Percentiles rank a stretch among this genome's conserved stretches.
Evolutionary conservation across 1,140 invertebrate genomes (phyloP).

Genomic region (Sitodiplosis mosellana): DNA sequence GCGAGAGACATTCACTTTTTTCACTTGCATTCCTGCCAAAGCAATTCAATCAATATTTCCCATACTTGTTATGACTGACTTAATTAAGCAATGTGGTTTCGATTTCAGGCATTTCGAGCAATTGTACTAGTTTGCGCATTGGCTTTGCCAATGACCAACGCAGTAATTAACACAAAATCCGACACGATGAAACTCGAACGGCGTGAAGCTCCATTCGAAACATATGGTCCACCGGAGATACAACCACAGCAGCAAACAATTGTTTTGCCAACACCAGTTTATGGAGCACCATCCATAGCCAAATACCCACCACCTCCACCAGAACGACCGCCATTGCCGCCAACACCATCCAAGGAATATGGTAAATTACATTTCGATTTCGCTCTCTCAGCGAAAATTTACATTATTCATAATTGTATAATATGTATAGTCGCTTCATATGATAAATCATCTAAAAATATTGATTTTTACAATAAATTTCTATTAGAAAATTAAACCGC

Average conservation of each 20-base stretch:
- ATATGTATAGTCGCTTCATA: no score
- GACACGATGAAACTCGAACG: background rate
- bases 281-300: conserved; percentile 24
- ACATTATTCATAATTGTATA: no score
- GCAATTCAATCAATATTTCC: background rate
- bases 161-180: conserved; percentile 5
- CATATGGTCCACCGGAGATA: conserved; percentile 16
- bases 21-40: no score
- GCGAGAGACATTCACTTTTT: no score
- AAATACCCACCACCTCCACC: conserved; percentile 24
- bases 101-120: background rate
- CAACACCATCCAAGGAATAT: conserved; percentile 23
- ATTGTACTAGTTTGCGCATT: background rate
- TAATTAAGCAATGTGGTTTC: background rate
- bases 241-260: conserved; percentile 6
- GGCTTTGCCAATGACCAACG: conserved; percentile 1
- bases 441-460: no score
- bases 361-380: conserved; percentile 5
- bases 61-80: background rate
- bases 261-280: conserved; percentile 23
- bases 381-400: no score
- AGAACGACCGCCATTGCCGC: conserved; percentile 22
- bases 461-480: no score
- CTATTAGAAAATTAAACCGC: no score
- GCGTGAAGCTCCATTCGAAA: conserved; percentile 6